These are phyloP conservation scores for Aphidius colemani DNA, from an alignment of 2,888 invertebrate genomes.

Conservation along the genomic window DNA sequence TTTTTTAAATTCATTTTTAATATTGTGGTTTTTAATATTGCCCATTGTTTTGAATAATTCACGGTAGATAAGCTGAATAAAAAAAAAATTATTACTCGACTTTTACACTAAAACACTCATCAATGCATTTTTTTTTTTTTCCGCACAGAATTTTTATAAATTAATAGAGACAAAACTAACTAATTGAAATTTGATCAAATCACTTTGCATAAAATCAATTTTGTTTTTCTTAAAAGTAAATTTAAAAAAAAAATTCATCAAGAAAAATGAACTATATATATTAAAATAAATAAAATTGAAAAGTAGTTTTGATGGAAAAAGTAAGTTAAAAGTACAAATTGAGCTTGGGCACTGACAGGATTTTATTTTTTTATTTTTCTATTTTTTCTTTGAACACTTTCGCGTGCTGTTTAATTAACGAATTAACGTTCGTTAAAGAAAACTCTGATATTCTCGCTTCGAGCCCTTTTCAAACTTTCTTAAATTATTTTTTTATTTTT, in stretches of 20 bases:
- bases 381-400: slow-evolving; percentile 27
- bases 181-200: not conserved
- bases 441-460: slow-evolving; percentile 2
- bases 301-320: slow-evolving; percentile 11
- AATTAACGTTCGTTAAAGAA: slow-evolving; percentile 29
- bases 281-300: not conserved
- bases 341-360: slow-evolving; percentile 6
- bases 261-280: too few relatives aligned
- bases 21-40: not conserved
- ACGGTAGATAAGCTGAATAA: not conserved
- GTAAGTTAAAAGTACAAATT: slow-evolving; percentile 30
- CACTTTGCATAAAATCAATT: slow-evolving; percentile 18
- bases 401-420: slow-evolving; percentile 28
- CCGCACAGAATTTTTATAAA: not conserved
- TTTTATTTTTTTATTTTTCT: not conserved
- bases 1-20: too few relatives aligned
- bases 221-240: slow-evolving; percentile 8
- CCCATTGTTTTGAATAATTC: not conserved
- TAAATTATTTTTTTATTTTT: not conserved
- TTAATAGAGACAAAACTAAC: too few relatives aligned
- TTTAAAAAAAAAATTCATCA: not conserved
- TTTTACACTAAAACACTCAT: too few relatives aligned
- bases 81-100: not conserved
- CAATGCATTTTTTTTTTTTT: too few relatives aligned
- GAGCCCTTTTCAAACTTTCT: not conserved